Evolutionary conservation across 2,888 invertebrate species (phyloP), one percentile per base, ranked within the genome.

Genomic region (Scaptomyza parva): DNA sequence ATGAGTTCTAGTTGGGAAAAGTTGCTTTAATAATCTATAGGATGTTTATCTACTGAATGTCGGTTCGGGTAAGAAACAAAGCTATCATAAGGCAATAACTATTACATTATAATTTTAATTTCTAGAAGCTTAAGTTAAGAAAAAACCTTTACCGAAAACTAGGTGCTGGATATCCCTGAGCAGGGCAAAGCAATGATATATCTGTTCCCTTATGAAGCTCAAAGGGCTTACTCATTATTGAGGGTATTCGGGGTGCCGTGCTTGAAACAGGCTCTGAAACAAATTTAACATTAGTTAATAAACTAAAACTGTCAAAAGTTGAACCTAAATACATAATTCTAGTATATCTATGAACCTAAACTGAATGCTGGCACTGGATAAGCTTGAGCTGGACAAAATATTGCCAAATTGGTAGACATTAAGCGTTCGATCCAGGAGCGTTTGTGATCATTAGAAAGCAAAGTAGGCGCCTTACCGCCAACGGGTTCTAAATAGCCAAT

Each of bases 361-460:
- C 94, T 94, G 93, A 93, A 94, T 85, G 93, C 90, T 76, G 94
- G 94, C 89, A 95, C 94, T 80, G 96, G 96, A 91, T 94, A 95
- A 76, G 95, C 96, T 93, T 96, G 96, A 77, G 96, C 95, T 90
- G 95, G 95, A 91, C 96, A 96, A 90, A 95, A 93, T 76, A 95
- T 91, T 41, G 94, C 94, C 90, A 96, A 93, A 89, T 94, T 93
- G 86, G 94, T 93, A 76, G 93, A 93, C 71, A 92, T 92, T 88
- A 92, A 92, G 90, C 95, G 93, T 89, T 94, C 94, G 52, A 91
- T 90, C 91, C 91, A 92, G 7, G 89, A 88, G 24, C 90, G 90
- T 92, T 94, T 94, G 71, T 94, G 93, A 76, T 94, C 94, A 33
- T 85, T 87, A 88, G 88, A 89, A 2, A 91, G 86, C 45, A 91